Conservation (phyloP, 2,888 invertebrate genomes). For the Drosophila incognita region DNA sequence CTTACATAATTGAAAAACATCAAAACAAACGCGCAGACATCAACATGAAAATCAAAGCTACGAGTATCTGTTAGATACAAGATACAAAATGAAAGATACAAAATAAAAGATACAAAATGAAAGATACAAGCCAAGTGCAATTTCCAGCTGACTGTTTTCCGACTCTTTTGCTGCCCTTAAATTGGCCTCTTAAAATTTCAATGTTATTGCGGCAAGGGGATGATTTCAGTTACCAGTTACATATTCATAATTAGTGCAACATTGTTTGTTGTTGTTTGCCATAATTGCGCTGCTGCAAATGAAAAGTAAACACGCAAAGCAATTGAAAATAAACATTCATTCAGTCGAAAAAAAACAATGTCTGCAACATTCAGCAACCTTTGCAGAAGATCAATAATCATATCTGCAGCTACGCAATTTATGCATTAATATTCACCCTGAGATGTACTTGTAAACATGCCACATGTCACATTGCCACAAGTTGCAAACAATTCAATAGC, state of each 20-base stretch:
- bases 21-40: slow-evolving; percentile 62
- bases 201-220: slow-evolving; percentile 18
- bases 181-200: slow-evolving; percentile 38
- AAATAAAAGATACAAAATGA: slow-evolving; percentile 35
- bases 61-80: slow-evolving; percentile 58
- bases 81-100: slow-evolving; percentile 24
- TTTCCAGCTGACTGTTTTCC: slow-evolving; percentile 28
- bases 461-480: slow-evolving; percentile 30
- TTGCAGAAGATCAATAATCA: slow-evolving; percentile 8
- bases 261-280: slow-evolving; percentile 20
- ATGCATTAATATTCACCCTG: slow-evolving; percentile 32
- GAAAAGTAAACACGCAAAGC: slow-evolving; percentile 64
- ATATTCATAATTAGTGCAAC: slow-evolving; percentile 23
- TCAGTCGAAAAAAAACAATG: not conserved
- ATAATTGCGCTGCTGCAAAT: slow-evolving; percentile 57
- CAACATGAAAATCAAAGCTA: slow-evolving; percentile 68
- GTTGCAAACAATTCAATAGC: not conserved
- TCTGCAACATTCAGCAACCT: not conserved
- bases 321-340: slow-evolving; percentile 57
- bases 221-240: not conserved
- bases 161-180: slow-evolving; percentile 20
- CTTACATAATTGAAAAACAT: slow-evolving; percentile 76
- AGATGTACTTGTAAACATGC: slow-evolving; percentile 48
- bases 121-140: slow-evolving; percentile 49
- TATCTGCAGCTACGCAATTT: slow-evolving; percentile 3